Percentiles rank a stretch among this genome's conserved stretches.
These are phyloP conservation scores for Hofmannophila pseudospretella DNA, from an alignment of 2,888 invertebrate genomes.

Conservation along the genomic window DNA sequence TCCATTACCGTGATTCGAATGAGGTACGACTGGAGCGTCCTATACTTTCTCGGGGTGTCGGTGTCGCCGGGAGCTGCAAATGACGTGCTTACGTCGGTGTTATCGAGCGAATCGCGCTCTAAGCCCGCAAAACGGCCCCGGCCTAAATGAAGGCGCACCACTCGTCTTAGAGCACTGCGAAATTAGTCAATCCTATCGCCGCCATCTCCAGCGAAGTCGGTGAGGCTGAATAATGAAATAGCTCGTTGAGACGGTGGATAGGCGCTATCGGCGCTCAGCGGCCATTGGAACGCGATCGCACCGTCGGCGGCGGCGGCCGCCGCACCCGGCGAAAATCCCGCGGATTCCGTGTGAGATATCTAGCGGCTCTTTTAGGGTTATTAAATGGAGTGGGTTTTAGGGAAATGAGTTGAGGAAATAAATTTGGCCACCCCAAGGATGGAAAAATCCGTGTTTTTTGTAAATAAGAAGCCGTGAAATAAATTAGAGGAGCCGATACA, in stretches of 20 bases:
- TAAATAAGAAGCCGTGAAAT: slow-evolving; percentile 60
- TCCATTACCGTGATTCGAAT: slow-evolving; percentile 41
- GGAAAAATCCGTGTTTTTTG: slow-evolving; percentile 53
- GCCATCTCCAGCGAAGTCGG: slow-evolving; percentile 54
- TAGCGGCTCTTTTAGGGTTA: slow-evolving; percentile 66
- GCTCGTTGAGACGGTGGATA: slow-evolving; percentile 56
- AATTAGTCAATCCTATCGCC: slow-evolving; percentile 72
- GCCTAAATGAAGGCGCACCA: slow-evolving; percentile 59
- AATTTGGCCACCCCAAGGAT: slow-evolving; percentile 49
- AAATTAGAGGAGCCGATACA: slow-evolving; percentile 59
- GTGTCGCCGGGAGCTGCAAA: slow-evolving; percentile 47
- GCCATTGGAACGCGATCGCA: slow-evolving; percentile 48
- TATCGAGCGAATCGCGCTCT: slow-evolving; percentile 51
- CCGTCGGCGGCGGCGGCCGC: slow-evolving; percentile 34
- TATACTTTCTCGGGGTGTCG: slow-evolving; percentile 29
- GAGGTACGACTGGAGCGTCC: slow-evolving; percentile 36
- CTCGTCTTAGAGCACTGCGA: slow-evolving; percentile 54
- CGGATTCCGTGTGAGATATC: slow-evolving; percentile 70
- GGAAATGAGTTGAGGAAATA: slow-evolving; percentile 64
- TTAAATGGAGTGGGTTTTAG: slow-evolving; percentile 73
- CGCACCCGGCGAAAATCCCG: slow-evolving; percentile 59
- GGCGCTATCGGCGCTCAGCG: slow-evolving; percentile 49
- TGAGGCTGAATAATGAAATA: slow-evolving; percentile 72
- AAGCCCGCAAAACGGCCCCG: slow-evolving; percentile 58
- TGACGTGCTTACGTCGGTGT: slow-evolving; percentile 60